A percentile compares a stretch with the other conserved stretches of the same genome.
phyloP scores from a whole-genome alignment of 2,888 invertebrate genomes.

The Drosophila suboccidentalis region DNA sequence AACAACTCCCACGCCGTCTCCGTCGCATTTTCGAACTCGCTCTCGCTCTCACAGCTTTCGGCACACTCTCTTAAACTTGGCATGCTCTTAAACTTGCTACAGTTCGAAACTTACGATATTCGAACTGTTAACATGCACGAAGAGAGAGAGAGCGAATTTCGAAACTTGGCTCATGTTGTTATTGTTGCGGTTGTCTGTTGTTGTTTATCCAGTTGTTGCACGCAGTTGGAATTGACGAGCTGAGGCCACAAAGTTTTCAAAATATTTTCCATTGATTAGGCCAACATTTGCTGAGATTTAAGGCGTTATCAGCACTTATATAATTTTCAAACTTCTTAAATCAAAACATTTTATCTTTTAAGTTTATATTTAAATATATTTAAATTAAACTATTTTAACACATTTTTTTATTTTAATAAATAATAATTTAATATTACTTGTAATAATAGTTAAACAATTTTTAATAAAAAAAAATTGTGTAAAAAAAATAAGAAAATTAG shows the following conservation, averaged over 20 bases:
- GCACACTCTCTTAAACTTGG: constrained; percentile 63
- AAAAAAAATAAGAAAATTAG: not conserved
- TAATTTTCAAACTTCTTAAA: not conserved
- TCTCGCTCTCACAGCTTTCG: constrained; percentile 22
- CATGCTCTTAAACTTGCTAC: constrained; percentile 57
- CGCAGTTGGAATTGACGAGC: constrained; percentile 7
- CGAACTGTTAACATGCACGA: constrained; percentile 50
- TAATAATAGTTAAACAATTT: too few relatives aligned
- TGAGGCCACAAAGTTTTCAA: constrained; percentile 59
- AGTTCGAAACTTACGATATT: constrained; percentile 64
- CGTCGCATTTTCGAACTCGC: constrained; percentile 67
- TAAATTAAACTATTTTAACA: too few relatives aligned
- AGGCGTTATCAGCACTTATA: constrained; percentile 2
- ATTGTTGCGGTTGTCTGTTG: constrained; percentile 45
- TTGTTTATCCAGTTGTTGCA: constrained; percentile 45
- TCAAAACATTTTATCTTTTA: not conserved
- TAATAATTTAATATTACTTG: too few relatives aligned
- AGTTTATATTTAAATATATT: too few relatives aligned
- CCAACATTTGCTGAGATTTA: constrained; percentile 28
- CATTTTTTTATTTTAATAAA: too few relatives aligned
- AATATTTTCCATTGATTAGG: constrained; percentile 67
- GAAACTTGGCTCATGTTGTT: constrained; percentile 27
- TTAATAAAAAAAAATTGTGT: not conserved
- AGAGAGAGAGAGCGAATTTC: constrained; percentile 40
- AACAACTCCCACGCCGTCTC: constrained; percentile 33